phyloP scores from a whole-genome alignment of 37 sponge, comb jelly and placozoan species.

The Axinella damicornis region DNA sequence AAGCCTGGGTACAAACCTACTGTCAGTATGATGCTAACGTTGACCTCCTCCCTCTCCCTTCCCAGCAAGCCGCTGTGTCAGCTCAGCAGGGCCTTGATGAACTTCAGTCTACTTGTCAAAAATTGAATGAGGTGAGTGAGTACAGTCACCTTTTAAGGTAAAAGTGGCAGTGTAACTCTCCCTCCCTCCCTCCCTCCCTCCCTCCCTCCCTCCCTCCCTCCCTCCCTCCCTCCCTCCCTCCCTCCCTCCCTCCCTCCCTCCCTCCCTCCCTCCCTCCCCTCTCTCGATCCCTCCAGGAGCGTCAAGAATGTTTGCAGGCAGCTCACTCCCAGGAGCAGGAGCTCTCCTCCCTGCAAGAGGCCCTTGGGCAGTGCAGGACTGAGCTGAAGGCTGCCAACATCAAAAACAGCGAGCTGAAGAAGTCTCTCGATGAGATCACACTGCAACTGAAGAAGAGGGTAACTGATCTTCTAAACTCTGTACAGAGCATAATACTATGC shows the following conservation, averaged over 20 bases:
- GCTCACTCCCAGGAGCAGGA: constrained; percentile 58
- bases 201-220: no score
- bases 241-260: not conserved
- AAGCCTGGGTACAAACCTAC: no score
- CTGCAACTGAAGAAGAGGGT: constrained; percentile 63
- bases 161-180: no score
- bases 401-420: constrained; percentile 69
- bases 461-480: no score
- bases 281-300: not conserved
- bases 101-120: constrained; percentile 40
- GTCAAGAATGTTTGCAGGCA: constrained; percentile 22
- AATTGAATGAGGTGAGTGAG: constrained; percentile 49
- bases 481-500: no score
- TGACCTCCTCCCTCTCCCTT: not conserved
- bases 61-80: constrained; percentile 16
- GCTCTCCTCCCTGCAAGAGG: constrained; percentile 35
- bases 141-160: no score
- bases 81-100: constrained; percentile 23
- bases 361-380: constrained; percentile 27
- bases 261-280: not conserved
- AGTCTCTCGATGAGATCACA: constrained; percentile 54
- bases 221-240: not conserved
- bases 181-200: not conserved
- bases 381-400: constrained; percentile 42
- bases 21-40: no score